Evolutionary conservation across 2,797 vertebrate species (phyloP), one percentile per base, ranked within the genome.

Genomic region (Nyctalus aviator): DNA sequence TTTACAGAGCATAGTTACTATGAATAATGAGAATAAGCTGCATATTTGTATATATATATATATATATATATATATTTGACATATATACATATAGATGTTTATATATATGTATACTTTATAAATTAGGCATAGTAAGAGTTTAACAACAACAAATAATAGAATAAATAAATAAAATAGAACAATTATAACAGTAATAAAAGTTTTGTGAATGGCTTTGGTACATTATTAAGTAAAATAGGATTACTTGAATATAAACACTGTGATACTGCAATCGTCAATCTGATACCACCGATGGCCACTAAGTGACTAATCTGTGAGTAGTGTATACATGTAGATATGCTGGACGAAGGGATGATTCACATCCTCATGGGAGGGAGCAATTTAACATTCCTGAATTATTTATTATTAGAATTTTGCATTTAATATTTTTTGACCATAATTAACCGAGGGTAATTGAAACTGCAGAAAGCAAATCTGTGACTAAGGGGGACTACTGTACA

Each of bases 1-100:
- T 62, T 85, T 76, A 53, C 44, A 73, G 68, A 81, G 32, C 15
- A 20, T 46, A 55, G 62, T 21, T 92, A 30, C 18, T 35, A 30
- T 41, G 14, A 44, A 73, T 55, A 53, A 53, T 88, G 35, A 89
- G 35, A 84, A 35, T 53, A 57, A 72, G 37, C n/a, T 84, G 17
- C 35, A 35, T 48, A 35, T 35, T 9, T 48, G 13, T 64, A 20
- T 50, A 17, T 44, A 11, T 44, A 11, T 44, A 44, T 11, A 44
- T 44, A 17, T 50, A 32, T 32, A 25, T 25, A n/a, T 48, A 21
- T 50, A 50, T 50, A 50, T 15, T 57, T 57, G 55, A 25, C 55
- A 57, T 59, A 59, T 59, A 27, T 59, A 27, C 25, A 59, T 59
- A 59, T 13, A 13, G 25, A 59, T 59, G 17, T 41, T 14, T 41